These are phyloP conservation scores for Leptopilina clavipes DNA, from an alignment of 1,140 invertebrate species.

Conservation along the genomic window DNA sequence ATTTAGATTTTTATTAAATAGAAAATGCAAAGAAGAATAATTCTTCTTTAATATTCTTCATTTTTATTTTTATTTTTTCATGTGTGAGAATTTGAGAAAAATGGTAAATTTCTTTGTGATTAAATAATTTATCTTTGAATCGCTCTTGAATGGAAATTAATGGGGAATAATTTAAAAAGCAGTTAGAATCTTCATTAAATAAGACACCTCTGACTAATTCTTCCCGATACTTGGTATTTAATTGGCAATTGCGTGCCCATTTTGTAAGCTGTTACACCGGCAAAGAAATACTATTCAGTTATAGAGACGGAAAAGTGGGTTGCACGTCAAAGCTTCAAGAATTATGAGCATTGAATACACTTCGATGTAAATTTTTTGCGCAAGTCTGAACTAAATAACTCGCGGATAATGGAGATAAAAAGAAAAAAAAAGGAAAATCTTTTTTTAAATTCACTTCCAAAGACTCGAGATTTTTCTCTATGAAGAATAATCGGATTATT, in stretches of 20 bases:
- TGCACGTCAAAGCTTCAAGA: slow-evolving; percentile 51
- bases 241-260: slow-evolving; percentile 8
- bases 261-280: slow-evolving; percentile 26
- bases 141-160: no score
- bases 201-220: neutral
- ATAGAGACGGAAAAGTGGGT: slow-evolving; percentile 56
- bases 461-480: neutral
- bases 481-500: no score
- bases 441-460: neutral
- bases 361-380: slow-evolving; percentile 26
- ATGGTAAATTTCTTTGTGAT: no score
- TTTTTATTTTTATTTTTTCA: no score
- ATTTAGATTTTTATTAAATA: no score
- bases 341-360: slow-evolving; percentile 19
- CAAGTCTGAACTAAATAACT: slow-evolving; percentile 31
- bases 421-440: neutral
- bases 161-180: no score
- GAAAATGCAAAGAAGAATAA: no score
- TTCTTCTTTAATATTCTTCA: no score
- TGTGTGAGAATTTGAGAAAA: no score
- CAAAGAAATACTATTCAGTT: slow-evolving; percentile 50
- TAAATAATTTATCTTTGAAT: no score
- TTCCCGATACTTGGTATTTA: neutral
- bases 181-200: neutral
- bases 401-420: slow-evolving; percentile 6